Evolutionary conservation across 2,888 invertebrate species (phyloP).

Genomic region (Zhengitettix transpicula): DNA sequence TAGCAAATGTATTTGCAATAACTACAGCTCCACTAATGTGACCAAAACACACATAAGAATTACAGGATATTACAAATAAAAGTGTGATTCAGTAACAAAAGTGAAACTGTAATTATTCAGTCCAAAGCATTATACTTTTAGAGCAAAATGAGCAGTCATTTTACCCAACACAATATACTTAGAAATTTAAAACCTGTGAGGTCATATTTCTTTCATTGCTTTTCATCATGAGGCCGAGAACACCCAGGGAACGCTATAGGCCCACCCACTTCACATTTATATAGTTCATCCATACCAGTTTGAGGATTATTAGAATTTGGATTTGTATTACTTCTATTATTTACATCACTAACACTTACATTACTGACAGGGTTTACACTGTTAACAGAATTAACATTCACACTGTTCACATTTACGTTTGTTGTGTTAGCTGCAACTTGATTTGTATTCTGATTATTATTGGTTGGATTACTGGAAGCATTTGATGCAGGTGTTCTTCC

Average conservation of each 20-base stretch:
- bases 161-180: too few species aligned
- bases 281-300: slow-evolving; percentile 15
- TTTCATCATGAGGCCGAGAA: slow-evolving; percentile 16
- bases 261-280: slow-evolving; percentile 19
- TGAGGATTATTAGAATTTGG: slow-evolving; percentile 1
- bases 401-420: not conserved
- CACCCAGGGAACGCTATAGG: slow-evolving; percentile 20
- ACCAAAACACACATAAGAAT: too few species aligned
- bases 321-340: not conserved
- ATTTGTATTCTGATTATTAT: slow-evolving; percentile 3
- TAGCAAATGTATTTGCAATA: too few species aligned
- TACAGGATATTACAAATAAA: too few species aligned
- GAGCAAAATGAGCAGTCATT: too few species aligned
- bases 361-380: not conserved
- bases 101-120: too few species aligned
- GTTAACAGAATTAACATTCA: not conserved
- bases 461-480: slow-evolving; percentile 3
- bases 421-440: slow-evolving; percentile 3
- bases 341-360: not conserved
- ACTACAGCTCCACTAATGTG: too few species aligned
- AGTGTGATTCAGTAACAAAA: too few species aligned
- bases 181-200: too few species aligned
- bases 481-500: slow-evolving; percentile 27
- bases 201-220: slow-evolving; percentile 3
- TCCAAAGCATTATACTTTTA: too few species aligned